Conservation (phyloP, 2,113 vertebrate genomes). For the Takifugu bimaculatus region DNA sequence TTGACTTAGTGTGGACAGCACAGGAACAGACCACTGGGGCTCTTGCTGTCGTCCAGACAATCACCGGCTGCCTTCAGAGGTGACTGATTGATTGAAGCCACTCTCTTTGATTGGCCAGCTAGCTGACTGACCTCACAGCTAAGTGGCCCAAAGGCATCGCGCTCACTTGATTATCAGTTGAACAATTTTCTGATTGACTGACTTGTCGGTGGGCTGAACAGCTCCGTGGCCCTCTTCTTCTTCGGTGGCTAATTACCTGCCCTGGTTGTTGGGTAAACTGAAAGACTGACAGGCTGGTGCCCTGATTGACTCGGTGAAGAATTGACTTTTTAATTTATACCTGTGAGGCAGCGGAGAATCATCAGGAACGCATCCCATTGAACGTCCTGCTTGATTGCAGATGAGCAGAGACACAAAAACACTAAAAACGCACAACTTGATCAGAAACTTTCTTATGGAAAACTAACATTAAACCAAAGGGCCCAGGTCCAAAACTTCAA, state of each 20-base stretch:
- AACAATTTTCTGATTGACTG: constrained; percentile 10
- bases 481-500: no score
- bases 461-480: no score
- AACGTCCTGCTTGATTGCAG: constrained; percentile 67
- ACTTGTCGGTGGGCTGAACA: constrained; percentile 9
- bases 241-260: constrained; percentile 7
- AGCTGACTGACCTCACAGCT: constrained; percentile 3
- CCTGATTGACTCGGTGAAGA: constrained; percentile 29
- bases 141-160: constrained; percentile 13
- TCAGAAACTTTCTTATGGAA: no score
- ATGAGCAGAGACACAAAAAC: constrained; percentile 23
- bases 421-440: background rate
- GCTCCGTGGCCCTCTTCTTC: constrained; percentile 8
- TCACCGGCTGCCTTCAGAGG: constrained; percentile 1
- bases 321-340: constrained; percentile 36
- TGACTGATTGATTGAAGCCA: constrained; percentile 10
- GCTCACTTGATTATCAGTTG: constrained; percentile 18
- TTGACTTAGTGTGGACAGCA: constrained; percentile 3
- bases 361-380: constrained; percentile 25
- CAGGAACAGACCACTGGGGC: constrained; percentile 2
- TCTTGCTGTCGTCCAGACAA: constrained; percentile 26
- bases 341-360: constrained; percentile 34
- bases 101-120: constrained; percentile 21
- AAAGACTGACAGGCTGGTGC: constrained; percentile 15
- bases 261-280: constrained; percentile 22